Conservation (phyloP, 2,888 invertebrate genomes). For the Xylota segnis region DNA sequence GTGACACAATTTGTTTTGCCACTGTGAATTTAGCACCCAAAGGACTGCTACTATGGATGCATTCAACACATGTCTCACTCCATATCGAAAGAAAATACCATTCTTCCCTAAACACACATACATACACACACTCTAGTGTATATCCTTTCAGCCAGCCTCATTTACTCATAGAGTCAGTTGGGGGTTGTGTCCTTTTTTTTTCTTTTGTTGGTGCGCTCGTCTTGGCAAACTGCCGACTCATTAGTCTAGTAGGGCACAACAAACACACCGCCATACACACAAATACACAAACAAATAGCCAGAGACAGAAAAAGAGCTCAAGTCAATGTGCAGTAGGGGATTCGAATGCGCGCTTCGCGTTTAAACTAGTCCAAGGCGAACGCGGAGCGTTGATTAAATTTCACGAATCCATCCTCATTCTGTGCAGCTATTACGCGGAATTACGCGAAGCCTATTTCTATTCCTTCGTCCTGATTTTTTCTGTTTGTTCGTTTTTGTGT, state of each 20-base stretch:
- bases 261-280: constrained; percentile 9
- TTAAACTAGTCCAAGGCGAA: constrained; percentile 71
- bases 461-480: constrained; percentile 50
- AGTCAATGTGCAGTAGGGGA: constrained; percentile 28
- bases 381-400: constrained; percentile 65
- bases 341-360: constrained; percentile 44
- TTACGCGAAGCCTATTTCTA: constrained; percentile 51
- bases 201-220: constrained; percentile 4
- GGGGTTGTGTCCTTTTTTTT: constrained; percentile 32
- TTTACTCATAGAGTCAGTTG: constrained; percentile 26
- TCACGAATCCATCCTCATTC: constrained; percentile 44
- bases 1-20: constrained; percentile 66
- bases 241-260: constrained; percentile 62
- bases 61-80: constrained; percentile 63
- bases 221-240: constrained; percentile 72
- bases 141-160: constrained; percentile 34
- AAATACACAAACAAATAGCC: neutral
- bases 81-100: constrained; percentile 36
- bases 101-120: neutral
- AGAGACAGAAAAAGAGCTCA: neutral
- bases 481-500: neutral
- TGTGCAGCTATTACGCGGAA: constrained; percentile 40
- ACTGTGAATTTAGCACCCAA: constrained; percentile 49
- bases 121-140: constrained; percentile 36
- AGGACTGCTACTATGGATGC: constrained; percentile 44